These are phyloP conservation scores for Zoroaster sp. DNA, from an alignment of 53 echinoderm and acorn worm genomes.

Conservation along the genomic window DNA sequence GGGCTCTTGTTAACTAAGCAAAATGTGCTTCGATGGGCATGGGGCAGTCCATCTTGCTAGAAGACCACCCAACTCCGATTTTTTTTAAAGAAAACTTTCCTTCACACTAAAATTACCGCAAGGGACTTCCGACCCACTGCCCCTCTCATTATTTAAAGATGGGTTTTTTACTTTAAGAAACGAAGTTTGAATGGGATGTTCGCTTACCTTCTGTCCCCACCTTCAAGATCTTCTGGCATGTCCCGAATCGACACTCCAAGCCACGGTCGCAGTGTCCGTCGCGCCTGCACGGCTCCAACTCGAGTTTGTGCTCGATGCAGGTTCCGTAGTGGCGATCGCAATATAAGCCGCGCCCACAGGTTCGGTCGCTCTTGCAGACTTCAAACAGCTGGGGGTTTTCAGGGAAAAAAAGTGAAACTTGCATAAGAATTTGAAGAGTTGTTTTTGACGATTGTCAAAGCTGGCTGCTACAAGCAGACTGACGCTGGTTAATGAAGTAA, in stretches of 20 bases:
- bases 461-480: too few relatives aligned
- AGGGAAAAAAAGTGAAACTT: not conserved
- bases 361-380: slow-evolving; percentile 76
- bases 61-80: too few relatives aligned
- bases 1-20: too few relatives aligned
- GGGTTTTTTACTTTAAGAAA: not conserved
- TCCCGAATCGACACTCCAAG: slow-evolving; percentile 86
- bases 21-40: too few relatives aligned
- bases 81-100: too few relatives aligned
- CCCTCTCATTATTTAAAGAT: too few relatives aligned
- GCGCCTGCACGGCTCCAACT: slow-evolving; percentile 73
- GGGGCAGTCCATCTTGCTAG: too few relatives aligned
- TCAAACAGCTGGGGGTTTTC: not conserved
- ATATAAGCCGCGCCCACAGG: slow-evolving; percentile 81
- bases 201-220: slow-evolving; percentile 71
- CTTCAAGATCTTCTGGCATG: slow-evolving; percentile 67
- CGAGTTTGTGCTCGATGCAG: slow-evolving; percentile 72
- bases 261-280: slow-evolving; percentile 95
- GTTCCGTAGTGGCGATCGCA: slow-evolving; percentile 96
- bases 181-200: not conserved
- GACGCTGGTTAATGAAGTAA: too few relatives aligned
- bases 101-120: too few relatives aligned
- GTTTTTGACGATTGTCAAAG: not conserved
- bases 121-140: not conserved
- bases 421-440: not conserved